phyloP scores from a whole-genome alignment of 2,113 vertebrate genomes.

The Genyomyrus donnyi region DNA sequence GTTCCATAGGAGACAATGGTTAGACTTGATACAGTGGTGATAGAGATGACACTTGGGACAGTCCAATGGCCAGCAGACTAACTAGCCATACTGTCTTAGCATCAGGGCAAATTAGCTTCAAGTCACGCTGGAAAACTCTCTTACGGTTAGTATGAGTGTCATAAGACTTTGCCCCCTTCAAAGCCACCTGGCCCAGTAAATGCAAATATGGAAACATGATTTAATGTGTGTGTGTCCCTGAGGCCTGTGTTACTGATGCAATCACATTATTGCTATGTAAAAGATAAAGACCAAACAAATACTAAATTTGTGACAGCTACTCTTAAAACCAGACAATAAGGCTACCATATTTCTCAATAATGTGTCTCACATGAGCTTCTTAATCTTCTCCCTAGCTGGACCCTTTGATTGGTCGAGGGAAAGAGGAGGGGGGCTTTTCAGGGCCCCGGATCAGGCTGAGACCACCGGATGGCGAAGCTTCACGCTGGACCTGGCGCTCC shows the following conservation, averaged over 20 bases:
- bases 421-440: not conserved
- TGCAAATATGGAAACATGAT: not conserved
- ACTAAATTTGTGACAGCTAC: not conserved
- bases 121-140: not conserved
- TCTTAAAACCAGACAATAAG: not conserved
- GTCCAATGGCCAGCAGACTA: not conserved
- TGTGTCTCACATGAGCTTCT: not conserved
- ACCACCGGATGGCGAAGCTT: not conserved
- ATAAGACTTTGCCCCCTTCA: not conserved
- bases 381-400: not conserved
- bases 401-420: not conserved
- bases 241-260: not conserved
- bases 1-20: not conserved
- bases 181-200: not conserved
- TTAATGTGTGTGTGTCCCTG: not conserved
- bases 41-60: not conserved
- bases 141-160: not conserved
- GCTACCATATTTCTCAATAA: not conserved
- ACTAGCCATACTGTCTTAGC: not conserved
- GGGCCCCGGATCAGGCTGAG: not conserved
- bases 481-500: not conserved
- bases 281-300: not conserved
- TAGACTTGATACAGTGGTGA: not conserved
- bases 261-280: not conserved
- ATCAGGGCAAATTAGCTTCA: not conserved